These are phyloP conservation scores for Masnerella sp. DNA, from an alignment of 2,888 invertebrate genomes.

Conservation along the genomic window DNA sequence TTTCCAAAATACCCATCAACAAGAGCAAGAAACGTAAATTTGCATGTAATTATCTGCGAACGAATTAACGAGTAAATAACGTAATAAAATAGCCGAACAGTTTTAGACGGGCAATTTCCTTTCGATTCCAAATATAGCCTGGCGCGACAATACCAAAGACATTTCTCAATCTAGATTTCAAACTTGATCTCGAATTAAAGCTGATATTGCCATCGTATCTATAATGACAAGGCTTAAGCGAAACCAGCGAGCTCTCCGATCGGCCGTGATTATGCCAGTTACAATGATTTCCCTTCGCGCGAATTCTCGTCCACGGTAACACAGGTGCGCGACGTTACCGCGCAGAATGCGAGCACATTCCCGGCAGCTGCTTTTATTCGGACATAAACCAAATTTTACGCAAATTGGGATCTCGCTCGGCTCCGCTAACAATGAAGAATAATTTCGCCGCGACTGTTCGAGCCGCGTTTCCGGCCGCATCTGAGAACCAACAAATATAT, in stretches of 20 bases:
- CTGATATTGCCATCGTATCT: slow-evolving; percentile 58
- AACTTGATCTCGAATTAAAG: slow-evolving; percentile 58
- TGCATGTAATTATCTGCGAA: background rate
- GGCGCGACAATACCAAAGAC: slow-evolving; percentile 32
- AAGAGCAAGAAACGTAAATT: no score
- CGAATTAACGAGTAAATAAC: background rate
- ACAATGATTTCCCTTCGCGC: slow-evolving; percentile 51
- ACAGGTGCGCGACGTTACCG: slow-evolving; percentile 49
- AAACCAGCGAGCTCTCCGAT: slow-evolving; percentile 55
- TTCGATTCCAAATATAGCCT: slow-evolving; percentile 13
- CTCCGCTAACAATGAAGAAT: slow-evolving; percentile 65
- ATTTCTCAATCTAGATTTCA: slow-evolving; percentile 52
- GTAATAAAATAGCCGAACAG: background rate
- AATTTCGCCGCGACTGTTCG: slow-evolving; percentile 59
- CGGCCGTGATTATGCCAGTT: slow-evolving; percentile 59
- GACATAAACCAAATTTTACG: slow-evolving; percentile 69
- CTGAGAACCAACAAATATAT: slow-evolving; percentile 22
- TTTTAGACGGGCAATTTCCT: slow-evolving; percentile 3
- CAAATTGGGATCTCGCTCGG: slow-evolving; percentile 68
- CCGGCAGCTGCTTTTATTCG: slow-evolving; percentile 61
- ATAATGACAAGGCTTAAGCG: slow-evolving; percentile 56
- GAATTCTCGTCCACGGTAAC: slow-evolving; percentile 54
- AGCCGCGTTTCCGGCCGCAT: slow-evolving; percentile 29
- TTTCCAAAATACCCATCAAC: no score
- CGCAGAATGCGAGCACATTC: slow-evolving; percentile 40